Evolutionary conservation across 2,888 invertebrate genomes (phyloP).

Genomic region (Stramonita haemastoma): DNA sequence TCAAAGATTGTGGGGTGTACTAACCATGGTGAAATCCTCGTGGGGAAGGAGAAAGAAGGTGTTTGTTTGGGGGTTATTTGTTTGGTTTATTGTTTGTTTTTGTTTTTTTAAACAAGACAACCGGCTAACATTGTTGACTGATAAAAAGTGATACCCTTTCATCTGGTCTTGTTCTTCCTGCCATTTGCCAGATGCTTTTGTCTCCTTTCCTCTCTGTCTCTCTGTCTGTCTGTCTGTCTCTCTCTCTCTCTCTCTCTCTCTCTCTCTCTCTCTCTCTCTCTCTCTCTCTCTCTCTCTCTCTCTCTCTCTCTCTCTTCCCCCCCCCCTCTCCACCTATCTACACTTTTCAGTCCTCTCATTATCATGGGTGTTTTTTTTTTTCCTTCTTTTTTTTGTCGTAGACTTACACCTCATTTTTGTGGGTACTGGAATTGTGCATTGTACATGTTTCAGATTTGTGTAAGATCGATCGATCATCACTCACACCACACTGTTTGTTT

Average conservation of each 20-base stretch:
- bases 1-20: too few species aligned
- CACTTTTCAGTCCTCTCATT: neutral
- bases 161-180: too few species aligned
- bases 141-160: too few species aligned
- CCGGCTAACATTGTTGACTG: too few species aligned
- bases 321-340: neutral
- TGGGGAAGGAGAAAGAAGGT: too few species aligned
- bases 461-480: neutral
- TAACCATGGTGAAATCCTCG: too few species aligned
- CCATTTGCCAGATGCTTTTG: too few species aligned
- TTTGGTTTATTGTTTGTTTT: too few species aligned
- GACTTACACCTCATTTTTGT: neutral
- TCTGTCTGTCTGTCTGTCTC: neutral
- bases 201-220: neutral
- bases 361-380: neutral
- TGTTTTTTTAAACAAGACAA: too few species aligned
- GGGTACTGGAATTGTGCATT: neutral
- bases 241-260: neutral
- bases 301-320: neutral
- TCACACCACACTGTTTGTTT: neutral
- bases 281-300: neutral
- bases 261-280: neutral
- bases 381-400: neutral
- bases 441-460: neutral
- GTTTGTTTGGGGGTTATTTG: too few species aligned